Conservation (phyloP, 2,888 invertebrate genomes). For the Sialis lutaria region DNA sequence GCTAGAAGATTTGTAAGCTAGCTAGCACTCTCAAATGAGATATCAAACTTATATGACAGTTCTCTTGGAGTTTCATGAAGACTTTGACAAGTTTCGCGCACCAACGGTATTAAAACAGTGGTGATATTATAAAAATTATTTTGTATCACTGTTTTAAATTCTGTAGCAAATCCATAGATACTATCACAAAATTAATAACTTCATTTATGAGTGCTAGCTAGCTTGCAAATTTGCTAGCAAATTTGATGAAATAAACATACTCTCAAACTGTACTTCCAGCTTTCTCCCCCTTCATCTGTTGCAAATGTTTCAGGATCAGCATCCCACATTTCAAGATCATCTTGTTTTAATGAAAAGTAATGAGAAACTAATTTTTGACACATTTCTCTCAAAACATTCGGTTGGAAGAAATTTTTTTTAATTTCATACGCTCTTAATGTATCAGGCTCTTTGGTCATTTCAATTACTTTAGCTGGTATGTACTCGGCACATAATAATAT, state of each 20-base stretch:
- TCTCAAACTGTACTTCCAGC: conserved; percentile 85
- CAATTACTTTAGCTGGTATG: conserved; percentile 40
- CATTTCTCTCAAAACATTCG: conserved; percentile 60
- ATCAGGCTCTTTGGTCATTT: conserved; percentile 33
- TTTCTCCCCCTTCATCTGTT: conserved; percentile 75
- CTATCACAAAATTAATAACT: too few relatives aligned
- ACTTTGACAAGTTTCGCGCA: too few relatives aligned
- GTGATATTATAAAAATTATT: too few relatives aligned
- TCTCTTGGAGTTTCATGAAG: too few relatives aligned
- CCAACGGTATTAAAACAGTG: too few relatives aligned
- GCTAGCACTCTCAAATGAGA: too few relatives aligned
- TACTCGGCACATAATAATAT: conserved; percentile 65
- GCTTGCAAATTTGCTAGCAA: too few relatives aligned
- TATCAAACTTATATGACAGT: too few relatives aligned
- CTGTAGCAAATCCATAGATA: too few relatives aligned
- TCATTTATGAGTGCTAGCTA: too few relatives aligned
- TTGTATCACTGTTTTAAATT: too few relatives aligned
- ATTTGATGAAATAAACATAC: conserved; percentile 30
- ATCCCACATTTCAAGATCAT: conserved; percentile 78
- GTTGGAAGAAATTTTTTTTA: conserved; percentile 62
- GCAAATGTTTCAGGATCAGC: conserved; percentile 82
- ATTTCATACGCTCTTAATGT: conserved; percentile 46
- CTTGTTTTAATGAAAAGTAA: conserved; percentile 69
- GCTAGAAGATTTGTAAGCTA: too few relatives aligned
- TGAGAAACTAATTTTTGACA: conserved; percentile 70